These are phyloP conservation scores for Paraplagusia blochii DNA, from an alignment of 2,113 vertebrate species.

Conservation along the genomic window DNA sequence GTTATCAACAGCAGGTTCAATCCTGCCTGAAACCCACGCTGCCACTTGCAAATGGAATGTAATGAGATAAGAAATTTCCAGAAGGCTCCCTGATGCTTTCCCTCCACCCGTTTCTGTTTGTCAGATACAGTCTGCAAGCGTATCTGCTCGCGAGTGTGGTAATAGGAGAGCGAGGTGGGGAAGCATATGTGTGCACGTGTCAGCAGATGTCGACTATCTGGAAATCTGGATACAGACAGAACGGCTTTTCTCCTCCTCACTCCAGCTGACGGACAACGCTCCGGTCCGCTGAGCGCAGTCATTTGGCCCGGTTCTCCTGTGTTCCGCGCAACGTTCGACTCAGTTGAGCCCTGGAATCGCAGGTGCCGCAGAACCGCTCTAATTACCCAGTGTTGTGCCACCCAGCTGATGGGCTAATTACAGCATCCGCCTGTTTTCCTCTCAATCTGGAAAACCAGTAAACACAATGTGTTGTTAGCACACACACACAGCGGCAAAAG, in stretches of 20 bases:
- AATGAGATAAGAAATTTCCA: conserved; percentile 77
- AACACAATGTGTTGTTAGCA: conserved; percentile 67
- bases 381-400: conserved; percentile 80
- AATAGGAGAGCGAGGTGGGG: conserved; percentile 35
- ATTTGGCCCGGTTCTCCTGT: conserved; percentile 25
- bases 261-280: conserved; percentile 42
- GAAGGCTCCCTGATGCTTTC: conserved; percentile 61
- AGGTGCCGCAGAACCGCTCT: conserved; percentile 68
- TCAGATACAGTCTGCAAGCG: conserved; percentile 58
- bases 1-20: conserved; percentile 57
- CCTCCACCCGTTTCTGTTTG: conserved; percentile 64
- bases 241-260: conserved; percentile 29
- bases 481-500: conserved; percentile 34
- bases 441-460: conserved; percentile 70
- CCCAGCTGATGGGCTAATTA: conserved; percentile 80
- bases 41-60: conserved; percentile 74
- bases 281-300: conserved; percentile 42
- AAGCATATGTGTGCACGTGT: conserved; percentile 40
- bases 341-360: conserved; percentile 46
- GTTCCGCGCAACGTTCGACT: conserved; percentile 28
- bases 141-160: conserved; percentile 29
- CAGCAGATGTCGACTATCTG: conserved; percentile 64
- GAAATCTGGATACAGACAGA: conserved; percentile 39
- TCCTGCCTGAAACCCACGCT: conserved; percentile 62
- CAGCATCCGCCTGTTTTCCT: conserved; percentile 72